Conservation (phyloP, 2,888 invertebrate species). For the Lithophane socia region DNA sequence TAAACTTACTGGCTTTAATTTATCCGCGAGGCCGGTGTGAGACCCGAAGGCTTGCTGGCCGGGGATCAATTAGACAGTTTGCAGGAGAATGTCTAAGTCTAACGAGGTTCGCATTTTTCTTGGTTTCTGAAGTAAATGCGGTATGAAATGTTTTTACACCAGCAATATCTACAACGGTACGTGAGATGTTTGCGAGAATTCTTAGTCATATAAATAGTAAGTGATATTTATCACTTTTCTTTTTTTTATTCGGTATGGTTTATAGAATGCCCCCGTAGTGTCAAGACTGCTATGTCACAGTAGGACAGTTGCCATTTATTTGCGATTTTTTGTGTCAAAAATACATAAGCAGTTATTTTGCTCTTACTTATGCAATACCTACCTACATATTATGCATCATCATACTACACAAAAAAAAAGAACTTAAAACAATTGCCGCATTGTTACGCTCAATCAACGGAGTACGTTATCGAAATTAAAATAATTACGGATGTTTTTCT, state of each 20-base stretch:
- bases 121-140: constrained; percentile 22
- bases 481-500: constrained; percentile 60
- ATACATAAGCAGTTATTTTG: constrained; percentile 31
- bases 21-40: constrained; percentile 58
- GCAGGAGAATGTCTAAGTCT: constrained; percentile 35
- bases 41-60: constrained; percentile 40
- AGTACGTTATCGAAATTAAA: constrained; percentile 58
- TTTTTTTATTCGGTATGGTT: neutral
- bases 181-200: constrained; percentile 17
- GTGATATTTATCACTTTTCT: constrained; percentile 19
- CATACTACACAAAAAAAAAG: constrained; percentile 33
- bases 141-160: constrained; percentile 30
- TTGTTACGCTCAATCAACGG: constrained; percentile 58
- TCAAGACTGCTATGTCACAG: constrained; percentile 47
- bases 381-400: no score
- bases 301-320: constrained; percentile 23
- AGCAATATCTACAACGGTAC: constrained; percentile 10
- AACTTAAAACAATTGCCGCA: constrained; percentile 58
- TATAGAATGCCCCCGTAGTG: constrained; percentile 13
- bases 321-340: constrained; percentile 32
- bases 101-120: constrained; percentile 50
- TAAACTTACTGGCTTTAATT: constrained; percentile 65
- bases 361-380: no score
- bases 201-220: constrained; percentile 3
- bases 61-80: constrained; percentile 61